Evolutionary conservation across 2,888 invertebrate genomes (phyloP), one percentile per base, ranked within the genome.

Genomic region (Apeira syringaria): DNA sequence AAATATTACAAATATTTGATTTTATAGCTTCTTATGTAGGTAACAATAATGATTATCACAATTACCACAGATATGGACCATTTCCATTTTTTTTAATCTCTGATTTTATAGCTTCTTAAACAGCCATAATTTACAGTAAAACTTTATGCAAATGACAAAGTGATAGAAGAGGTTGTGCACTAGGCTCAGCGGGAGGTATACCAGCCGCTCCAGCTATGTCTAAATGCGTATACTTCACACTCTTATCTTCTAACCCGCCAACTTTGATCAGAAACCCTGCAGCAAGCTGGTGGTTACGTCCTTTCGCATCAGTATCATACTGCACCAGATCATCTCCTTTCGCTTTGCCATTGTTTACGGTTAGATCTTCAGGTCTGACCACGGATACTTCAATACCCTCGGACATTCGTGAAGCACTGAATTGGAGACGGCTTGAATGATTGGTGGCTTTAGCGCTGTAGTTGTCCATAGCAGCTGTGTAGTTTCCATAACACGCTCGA

Each of bases 381-480:
- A 91, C 91, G 0, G 94, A 94, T 2, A 97, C 92, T 80, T 97
- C 97, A 55, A 96, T 92, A 0, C 94, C 94, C 79, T 97, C 97
- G 0, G 74, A 81, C 41, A 95, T 83, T 13, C 84, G 77, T 7
- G 94, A 92, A 0, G 96, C 96, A 22, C 92, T 92, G 26, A 91
- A 80, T 62, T 95, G 95, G 0, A 97, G 77, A 11, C 89, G 90
- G 5, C 75, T 72, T 0, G 94, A 91, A 55, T 94, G 93, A 9
- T 90, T 84, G 0, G 85, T 81, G 4, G 86, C 89, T 50, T 79
- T 77, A 0, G 95, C 95, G 11, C 93, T 93, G 18, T 94, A 93
- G 70, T 95, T 95, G 52, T 95, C 95, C 89, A 95, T 88, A 0
- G 93, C 92, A 36, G 94, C 95, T 0, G 94, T 92, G 59, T 94